Evolutionary conservation across 1,140 invertebrate species (phyloP), one percentile per base, ranked within the genome.

Genomic region (Lepidurus couesii): DNA sequence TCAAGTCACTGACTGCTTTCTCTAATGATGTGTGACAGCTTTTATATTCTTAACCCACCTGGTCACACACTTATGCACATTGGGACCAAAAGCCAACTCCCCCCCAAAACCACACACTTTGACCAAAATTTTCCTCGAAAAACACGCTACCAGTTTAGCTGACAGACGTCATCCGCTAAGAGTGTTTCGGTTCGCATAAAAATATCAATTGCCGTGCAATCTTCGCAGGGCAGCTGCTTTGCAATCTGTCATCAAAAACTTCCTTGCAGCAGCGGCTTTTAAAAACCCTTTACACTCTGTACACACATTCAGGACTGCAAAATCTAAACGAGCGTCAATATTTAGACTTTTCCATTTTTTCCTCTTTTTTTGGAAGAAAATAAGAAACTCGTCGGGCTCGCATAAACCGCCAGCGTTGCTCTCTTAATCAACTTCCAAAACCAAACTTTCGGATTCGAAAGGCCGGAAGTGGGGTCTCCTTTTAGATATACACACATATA

Each of bases 11-110:
- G 10, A 47, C 53, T 65, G 53, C 13, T 65, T 65, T 65, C 53
- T 65, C 53, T 65, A 65, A 65, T 65, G 53, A 65, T 65, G 53
- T 65, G 53, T 65, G 53, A 16, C 53, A 65, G 53, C 53, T 9
- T 65, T 65, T 65, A n/a, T 65, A 11, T n/a, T 7, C 53, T 65
- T n/a, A 65, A 21, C 53, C 53, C 53, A 65, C 53, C 53, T 65
- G 53, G 53, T 65, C 53, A 65, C 53, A 65, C 53, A 65, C 21
- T 65, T 65, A 65, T 65, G 53, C 13, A 65, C 9, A n/a, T 65
- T 65, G 16, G 13, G 53, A 21, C 16, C 53, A 21, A 65, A 9
- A 65, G 16, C 16, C 8, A 21, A 65, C 1, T 65, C 47, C 11
- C 21, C 47, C 13, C 11, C 21, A 21, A 65, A 47, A 21, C 8